Evolutionary conservation across 2,113 vertebrate species (phyloP).

Genomic region (Murina feae): DNA sequence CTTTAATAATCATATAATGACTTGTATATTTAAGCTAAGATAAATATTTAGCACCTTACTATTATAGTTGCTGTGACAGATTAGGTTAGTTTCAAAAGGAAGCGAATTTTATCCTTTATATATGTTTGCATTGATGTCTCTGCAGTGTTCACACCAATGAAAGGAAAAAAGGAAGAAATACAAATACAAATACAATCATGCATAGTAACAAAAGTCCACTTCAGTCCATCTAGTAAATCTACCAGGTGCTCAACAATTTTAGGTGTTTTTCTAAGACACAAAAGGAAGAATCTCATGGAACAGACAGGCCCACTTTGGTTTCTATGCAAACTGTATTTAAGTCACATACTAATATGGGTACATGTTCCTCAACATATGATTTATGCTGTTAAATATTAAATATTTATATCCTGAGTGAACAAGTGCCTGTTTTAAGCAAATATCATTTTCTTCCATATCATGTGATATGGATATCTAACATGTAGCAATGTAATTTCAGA

Average conservation of each 20-base stretch:
- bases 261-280: neutral
- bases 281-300: neutral
- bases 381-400: neutral
- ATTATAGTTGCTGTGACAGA: neutral
- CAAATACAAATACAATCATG: neutral
- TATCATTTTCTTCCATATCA: neutral
- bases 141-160: neutral
- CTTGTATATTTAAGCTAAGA: neutral
- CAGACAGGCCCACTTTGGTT: neutral
- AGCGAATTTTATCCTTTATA: neutral
- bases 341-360: neutral
- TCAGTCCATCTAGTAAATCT: neutral
- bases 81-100: constrained; percentile 6
- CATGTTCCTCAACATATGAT: neutral
- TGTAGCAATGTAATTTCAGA: neutral
- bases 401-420: neutral
- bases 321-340: neutral
- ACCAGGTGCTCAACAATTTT: neutral
- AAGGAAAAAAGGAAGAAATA: neutral
- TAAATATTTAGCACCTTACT: neutral
- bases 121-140: neutral
- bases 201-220: neutral
- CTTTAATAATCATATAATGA: neutral
- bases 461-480: neutral
- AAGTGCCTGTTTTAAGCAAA: neutral